These are phyloP conservation scores for Cassiopea andromeda DNA, from an alignment of 30 jellyfish, hydroid and myxozoan species.

Conservation along the genomic window DNA sequence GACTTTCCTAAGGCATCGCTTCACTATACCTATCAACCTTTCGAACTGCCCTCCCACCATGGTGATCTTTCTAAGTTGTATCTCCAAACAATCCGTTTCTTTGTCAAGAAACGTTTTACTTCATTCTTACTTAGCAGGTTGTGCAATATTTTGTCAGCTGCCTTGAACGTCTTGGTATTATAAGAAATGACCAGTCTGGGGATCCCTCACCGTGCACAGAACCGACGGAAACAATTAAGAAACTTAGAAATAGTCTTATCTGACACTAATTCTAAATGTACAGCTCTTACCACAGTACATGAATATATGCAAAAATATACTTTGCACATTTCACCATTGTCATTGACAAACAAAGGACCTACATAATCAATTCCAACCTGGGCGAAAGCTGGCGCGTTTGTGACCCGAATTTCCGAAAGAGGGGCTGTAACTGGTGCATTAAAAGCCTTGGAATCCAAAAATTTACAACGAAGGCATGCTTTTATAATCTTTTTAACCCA, in stretches of 20 bases:
- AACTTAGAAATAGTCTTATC: conserved; percentile 3
- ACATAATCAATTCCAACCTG: conserved; percentile 65
- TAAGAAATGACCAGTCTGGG: conserved; percentile 20
- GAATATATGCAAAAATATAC: conserved; percentile 34
- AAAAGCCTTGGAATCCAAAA: conserved; percentile 38
- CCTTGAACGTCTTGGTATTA: conserved; percentile 43
- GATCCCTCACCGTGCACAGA: conserved; percentile 27
- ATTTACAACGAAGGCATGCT: conserved; percentile 13
- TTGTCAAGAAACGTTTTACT: background rate
- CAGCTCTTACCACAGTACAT: conserved; percentile 48
- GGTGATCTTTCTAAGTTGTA: conserved; percentile 54
- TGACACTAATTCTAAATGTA: conserved; percentile 44
- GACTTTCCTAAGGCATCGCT: conserved; percentile 31
- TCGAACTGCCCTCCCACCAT: conserved; percentile 69
- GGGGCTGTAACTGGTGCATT: conserved; percentile 40
- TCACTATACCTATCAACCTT: conserved; percentile 53
- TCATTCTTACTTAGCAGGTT: background rate
- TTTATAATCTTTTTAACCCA: conserved; percentile 31
- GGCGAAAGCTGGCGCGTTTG: conserved; percentile 40
- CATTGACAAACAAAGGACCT: conserved; percentile 30
- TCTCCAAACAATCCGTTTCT: conserved; percentile 3
- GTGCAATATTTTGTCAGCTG: conserved; percentile 2
- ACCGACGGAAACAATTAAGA: conserved; percentile 20
- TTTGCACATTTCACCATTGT: conserved; percentile 20
- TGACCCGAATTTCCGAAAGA: conserved; percentile 39